Evolutionary conservation across 2,113 vertebrate species (phyloP), one percentile per base, ranked within the genome.

Genomic region (Calonectris borealis): DNA sequence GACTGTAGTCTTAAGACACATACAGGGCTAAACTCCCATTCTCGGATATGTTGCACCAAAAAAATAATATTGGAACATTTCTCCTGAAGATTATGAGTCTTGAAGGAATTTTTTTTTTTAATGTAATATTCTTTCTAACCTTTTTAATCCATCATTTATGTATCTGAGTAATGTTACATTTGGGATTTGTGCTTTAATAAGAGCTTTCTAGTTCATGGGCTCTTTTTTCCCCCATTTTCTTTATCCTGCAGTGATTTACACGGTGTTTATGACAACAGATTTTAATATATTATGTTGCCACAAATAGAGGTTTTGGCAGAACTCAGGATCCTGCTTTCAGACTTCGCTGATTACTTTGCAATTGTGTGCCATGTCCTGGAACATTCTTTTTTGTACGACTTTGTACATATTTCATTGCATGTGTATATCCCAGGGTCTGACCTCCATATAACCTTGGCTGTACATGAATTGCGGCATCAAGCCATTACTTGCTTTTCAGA

Each of bases 131-230:
- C 38, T 88, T 82, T 60, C 34, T 57, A 88, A 6, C 17, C 3
- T 69, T 72, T 92, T 83, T 58, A 69, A 83, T 94, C 49, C 86
- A 68, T 52, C 38, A 34, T 82, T 66, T 88, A 29, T 46, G 6
- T 85, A 58, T 51, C 51, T 66, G 68, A 49, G 25, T 55, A 44
- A 95, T 80, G 26, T 26, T 94, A 78, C 44, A 71, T 25, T 24
- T 87, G 71, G 65, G 90, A 86, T 89, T 88, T 89, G 42, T 85
- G 32, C 46, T 95, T 92, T 94, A 65, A 77, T 83, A 94, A 86
- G 46, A 80, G 16, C 5, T 85, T 79, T 86, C 31, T 72, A 42
- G 29, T 87, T 92, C 72, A 81, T 6, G 21, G 21, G 19, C 26
- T 64, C 22, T 88, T 73, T 32, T 16, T 3, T 9, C 15, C 13